Conservation (phyloP, 1,140 invertebrate genomes). For the Anastatus disparis region DNA sequence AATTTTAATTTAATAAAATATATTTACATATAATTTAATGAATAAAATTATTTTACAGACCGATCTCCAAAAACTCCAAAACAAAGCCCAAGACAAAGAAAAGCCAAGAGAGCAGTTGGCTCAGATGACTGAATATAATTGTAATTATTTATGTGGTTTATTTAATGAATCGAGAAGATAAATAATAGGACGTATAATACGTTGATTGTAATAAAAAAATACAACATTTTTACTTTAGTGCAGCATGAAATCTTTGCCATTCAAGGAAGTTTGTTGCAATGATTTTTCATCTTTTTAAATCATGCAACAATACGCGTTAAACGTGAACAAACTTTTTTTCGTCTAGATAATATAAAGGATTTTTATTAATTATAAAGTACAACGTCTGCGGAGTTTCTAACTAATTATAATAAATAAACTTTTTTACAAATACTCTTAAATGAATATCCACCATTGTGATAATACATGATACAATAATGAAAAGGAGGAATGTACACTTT, state of each 20-base stretch:
- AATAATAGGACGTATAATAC: constrained; percentile 27
- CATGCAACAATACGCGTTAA: constrained; percentile 18
- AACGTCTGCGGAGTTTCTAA: constrained; percentile 30
- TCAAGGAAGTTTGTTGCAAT: constrained; percentile 14
- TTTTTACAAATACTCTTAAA: constrained; percentile 38
- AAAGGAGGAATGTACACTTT: not conserved
- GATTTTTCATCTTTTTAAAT: constrained; percentile 11
- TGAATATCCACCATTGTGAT: constrained; percentile 28
- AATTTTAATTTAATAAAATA: constrained; percentile 15
- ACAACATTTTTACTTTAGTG: constrained; percentile 19
- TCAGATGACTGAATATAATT: constrained; percentile 67
- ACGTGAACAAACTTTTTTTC: constrained; percentile 36
- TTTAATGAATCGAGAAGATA: constrained; percentile 9
- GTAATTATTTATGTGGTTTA: constrained; percentile 42
- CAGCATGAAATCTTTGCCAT: constrained; percentile 26
- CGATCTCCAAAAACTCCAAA: constrained; percentile 71
- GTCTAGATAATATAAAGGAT: constrained; percentile 33
- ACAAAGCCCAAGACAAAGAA: constrained; percentile 79
- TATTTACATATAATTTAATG: constrained; percentile 5
- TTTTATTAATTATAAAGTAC: constrained; percentile 32
- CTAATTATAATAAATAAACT: constrained; percentile 26
- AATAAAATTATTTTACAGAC: constrained; percentile 40
- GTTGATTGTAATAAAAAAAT: constrained; percentile 20
- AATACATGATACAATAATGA: constrained; percentile 14
- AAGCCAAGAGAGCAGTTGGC: constrained; percentile 76